Conservation (phyloP, 1,140 invertebrate species). For the Achatina immaculata region DNA sequence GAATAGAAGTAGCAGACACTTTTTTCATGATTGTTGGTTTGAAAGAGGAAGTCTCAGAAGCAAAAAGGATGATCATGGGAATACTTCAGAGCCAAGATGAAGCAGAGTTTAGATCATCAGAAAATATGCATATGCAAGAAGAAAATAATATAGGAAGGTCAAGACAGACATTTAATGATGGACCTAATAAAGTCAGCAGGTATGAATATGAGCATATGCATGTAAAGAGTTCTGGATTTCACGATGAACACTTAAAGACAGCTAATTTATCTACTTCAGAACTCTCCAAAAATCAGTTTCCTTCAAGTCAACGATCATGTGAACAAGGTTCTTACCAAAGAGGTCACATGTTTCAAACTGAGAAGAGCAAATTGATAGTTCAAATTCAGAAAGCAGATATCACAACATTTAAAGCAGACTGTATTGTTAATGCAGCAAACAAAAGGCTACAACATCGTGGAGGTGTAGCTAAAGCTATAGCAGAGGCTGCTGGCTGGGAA, state of each 20-base stretch:
- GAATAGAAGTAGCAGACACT: too few species aligned
- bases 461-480: slow-evolving; percentile 87
- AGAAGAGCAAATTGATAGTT: slow-evolving; percentile 37
- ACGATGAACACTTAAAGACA: too few species aligned
- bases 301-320: too few species aligned
- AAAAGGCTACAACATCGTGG: slow-evolving; percentile 81
- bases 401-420: slow-evolving; percentile 85
- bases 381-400: slow-evolving; percentile 79
- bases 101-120: background rate
- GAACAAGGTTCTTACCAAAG: too few species aligned
- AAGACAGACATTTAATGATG: too few species aligned
- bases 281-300: too few species aligned
- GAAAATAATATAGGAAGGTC: too few species aligned
- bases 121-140: too few species aligned
- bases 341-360: background rate
- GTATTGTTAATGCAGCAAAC: slow-evolving; percentile 93
- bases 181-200: too few species aligned
- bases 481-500: slow-evolving; percentile 45
- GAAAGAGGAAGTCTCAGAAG: background rate
- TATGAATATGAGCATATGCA: too few species aligned
- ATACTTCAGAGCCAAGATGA: background rate
- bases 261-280: too few species aligned
- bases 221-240: too few species aligned
- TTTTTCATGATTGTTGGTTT: background rate
- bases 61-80: background rate